phyloP scores from a whole-genome alignment of 2,888 invertebrate species.

The Orthosia gracilis region DNA sequence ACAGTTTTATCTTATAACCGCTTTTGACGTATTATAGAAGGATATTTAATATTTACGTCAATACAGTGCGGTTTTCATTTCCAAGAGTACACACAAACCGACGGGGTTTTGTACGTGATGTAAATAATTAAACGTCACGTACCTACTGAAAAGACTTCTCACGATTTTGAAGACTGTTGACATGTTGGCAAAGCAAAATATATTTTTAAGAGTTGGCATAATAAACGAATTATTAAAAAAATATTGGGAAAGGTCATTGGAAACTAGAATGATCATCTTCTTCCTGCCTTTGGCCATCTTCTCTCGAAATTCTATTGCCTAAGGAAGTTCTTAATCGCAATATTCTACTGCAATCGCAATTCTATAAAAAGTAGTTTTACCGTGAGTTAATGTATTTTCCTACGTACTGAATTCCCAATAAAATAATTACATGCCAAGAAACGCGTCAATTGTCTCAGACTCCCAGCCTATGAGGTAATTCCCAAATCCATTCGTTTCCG shows the following conservation, averaged over 20 bases:
- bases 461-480: conserved; percentile 22
- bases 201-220: too few species aligned
- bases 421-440: conserved; percentile 11
- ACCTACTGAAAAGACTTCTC: conserved; percentile 9
- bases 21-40: background rate
- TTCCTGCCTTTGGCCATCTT: too few species aligned
- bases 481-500: conserved; percentile 15
- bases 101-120: conserved; percentile 18
- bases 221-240: too few species aligned
- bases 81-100: background rate
- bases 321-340: too few species aligned
- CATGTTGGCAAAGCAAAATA: background rate
- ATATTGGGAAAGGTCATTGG: too few species aligned
- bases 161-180: background rate
- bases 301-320: too few species aligned
- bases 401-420: background rate
- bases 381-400: too few species aligned
- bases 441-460: background rate
- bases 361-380: too few species aligned
- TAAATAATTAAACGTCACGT: conserved; percentile 34
- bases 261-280: too few species aligned
- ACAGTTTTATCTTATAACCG: background rate
- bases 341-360: too few species aligned
- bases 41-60: conserved; percentile 25
- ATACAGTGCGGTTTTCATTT: conserved; percentile 28